Percentiles rank a stretch among this genome's conserved stretches.
phyloP scores from a whole-genome alignment of 2,113 vertebrate species.

The Cryptotis parvus region DNA sequence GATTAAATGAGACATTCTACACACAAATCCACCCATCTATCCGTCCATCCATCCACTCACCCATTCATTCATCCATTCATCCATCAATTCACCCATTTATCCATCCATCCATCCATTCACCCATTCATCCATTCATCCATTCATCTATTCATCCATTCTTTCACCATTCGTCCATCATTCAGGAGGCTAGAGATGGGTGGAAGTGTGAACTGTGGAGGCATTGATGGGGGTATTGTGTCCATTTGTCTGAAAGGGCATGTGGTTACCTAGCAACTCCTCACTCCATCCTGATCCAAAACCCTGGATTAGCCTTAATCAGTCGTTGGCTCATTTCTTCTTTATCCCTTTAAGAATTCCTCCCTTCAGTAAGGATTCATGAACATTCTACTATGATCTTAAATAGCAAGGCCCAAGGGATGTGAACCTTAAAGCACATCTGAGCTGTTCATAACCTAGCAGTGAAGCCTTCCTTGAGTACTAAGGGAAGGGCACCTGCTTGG shows the following conservation, averaged over 20 bases:
- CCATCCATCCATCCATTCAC: too few species aligned
- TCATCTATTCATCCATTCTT: too few species aligned
- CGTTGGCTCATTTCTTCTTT: not conserved
- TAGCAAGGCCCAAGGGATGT: not conserved
- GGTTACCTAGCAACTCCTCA: not conserved
- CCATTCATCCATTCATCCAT: too few species aligned
- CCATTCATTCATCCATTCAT: too few species aligned
- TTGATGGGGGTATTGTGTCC: too few species aligned
- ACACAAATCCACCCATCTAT: too few species aligned
- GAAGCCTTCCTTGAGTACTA: not conserved
- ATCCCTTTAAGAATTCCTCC: too few species aligned
- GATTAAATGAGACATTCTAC: not conserved
- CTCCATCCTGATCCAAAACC: not conserved
- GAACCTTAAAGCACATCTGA: not conserved
- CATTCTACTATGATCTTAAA: not conserved
- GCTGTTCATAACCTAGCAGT: not conserved
- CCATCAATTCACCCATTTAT: too few species aligned
- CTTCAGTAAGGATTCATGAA: too few species aligned
- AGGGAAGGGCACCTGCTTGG: not conserved
- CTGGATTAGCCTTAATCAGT: not conserved
- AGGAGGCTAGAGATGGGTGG: not conserved
- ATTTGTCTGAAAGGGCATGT: not conserved
- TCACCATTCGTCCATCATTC: too few species aligned
- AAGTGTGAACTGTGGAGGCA: too few species aligned
- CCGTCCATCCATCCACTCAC: too few species aligned